phyloP scores from a whole-genome alignment of 2,797 vertebrate genomes.

The Rhabdophis nuchalis region DNA sequence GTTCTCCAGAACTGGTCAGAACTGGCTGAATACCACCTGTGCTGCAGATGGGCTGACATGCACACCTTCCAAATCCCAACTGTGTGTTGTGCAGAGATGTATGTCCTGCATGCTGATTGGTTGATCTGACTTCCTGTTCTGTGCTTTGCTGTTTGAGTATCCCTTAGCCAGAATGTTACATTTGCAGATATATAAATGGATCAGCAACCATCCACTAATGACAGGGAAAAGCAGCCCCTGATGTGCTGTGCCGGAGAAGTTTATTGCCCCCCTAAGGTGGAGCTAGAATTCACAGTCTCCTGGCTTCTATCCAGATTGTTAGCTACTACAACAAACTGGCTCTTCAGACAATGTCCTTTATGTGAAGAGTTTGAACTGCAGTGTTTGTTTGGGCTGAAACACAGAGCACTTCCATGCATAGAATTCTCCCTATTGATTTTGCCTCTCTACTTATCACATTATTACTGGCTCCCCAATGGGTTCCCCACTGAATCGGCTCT shows the following conservation, averaged over 20 bases:
- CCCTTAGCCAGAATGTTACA: neutral
- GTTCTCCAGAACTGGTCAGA: no score
- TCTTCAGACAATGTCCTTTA: neutral
- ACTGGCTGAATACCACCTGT: no score
- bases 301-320: neutral
- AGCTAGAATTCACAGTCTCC: neutral
- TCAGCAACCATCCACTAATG: neutral
- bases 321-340: neutral
- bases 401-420: neutral
- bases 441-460: neutral
- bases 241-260: neutral
- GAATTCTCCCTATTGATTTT: neutral
- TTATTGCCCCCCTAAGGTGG: neutral
- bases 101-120: neutral
- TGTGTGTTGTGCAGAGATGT: neutral
- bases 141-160: neutral
- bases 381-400: neutral
- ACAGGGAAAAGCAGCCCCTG: neutral
- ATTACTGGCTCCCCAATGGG: neutral
- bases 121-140: neutral
- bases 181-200: neutral
- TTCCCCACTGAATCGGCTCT: neutral
- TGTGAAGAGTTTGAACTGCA: neutral
- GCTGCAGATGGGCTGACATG: no score
- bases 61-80: neutral